Evolutionary conservation across 2,888 invertebrate genomes (phyloP).

Genomic region (Cosmia pyralina): DNA sequence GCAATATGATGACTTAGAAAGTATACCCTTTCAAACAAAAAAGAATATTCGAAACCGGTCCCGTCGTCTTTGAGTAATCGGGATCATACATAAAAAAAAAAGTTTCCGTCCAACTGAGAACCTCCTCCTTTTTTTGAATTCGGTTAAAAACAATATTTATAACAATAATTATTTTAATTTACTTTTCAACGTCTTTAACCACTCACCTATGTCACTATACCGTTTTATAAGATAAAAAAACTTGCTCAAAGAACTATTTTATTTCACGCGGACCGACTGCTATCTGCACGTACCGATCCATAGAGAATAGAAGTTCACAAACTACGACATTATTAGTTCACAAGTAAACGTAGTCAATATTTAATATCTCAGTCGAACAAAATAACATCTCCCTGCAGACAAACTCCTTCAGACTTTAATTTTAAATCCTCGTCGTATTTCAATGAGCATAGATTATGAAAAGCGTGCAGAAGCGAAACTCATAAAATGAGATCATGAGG

Average conservation of each 20-base stretch:
- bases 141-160: too few relatives aligned
- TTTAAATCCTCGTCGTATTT: slow-evolving; percentile 51
- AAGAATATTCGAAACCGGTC: too few relatives aligned
- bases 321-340: slow-evolving; percentile 30
- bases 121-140: too few relatives aligned
- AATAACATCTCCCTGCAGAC: slow-evolving; percentile 43
- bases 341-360: slow-evolving; percentile 41
- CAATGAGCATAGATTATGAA: slow-evolving; percentile 28
- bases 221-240: background rate
- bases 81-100: too few relatives aligned
- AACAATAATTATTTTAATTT: too few relatives aligned
- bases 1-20: too few relatives aligned
- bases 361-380: slow-evolving; percentile 33
- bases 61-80: too few relatives aligned
- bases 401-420: slow-evolving; percentile 56
- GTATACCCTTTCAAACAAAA: too few relatives aligned
- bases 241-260: background rate
- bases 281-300: background rate
- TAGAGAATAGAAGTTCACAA: slow-evolving; percentile 43
- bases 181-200: too few relatives aligned
- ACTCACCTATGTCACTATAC: background rate
- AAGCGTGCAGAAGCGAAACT: background rate
- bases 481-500: too few relatives aligned
- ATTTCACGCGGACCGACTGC: slow-evolving; percentile 1
- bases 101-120: too few relatives aligned